Evolutionary conservation across 1,140 invertebrate species (phyloP).

Genomic region (Vanessa atalanta): DNA sequence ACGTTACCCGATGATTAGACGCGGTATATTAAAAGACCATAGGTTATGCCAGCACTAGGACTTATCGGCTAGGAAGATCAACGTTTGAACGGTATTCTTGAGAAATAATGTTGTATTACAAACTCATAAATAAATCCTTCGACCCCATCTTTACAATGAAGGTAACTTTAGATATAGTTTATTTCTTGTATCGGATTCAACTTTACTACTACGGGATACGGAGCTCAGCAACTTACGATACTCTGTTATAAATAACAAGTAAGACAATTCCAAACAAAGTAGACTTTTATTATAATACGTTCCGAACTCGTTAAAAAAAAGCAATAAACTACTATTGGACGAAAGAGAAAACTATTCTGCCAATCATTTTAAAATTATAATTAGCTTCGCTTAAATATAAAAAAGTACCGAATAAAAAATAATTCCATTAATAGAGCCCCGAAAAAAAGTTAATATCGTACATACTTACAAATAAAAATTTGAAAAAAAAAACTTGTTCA

Average conservation of each 20-base stretch:
- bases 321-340: not conserved
- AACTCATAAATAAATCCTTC: slow-evolving; percentile 44
- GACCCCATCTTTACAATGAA: slow-evolving; percentile 26
- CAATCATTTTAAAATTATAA: no score
- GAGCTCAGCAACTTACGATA: not conserved
- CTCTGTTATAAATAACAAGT: not conserved
- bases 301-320: not conserved
- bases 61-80: slow-evolving; percentile 46
- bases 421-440: no score
- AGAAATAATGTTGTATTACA: slow-evolving; percentile 48
- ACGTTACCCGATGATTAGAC: slow-evolving; percentile 43
- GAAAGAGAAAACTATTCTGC: no score
- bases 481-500: no score
- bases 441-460: no score
- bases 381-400: no score
- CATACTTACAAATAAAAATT: no score
- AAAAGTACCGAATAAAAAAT: no score
- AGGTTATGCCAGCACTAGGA: slow-evolving; percentile 52
- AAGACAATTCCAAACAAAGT: not conserved
- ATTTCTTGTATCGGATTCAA: slow-evolving; percentile 13
- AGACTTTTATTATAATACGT: not conserved
- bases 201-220: not conserved
- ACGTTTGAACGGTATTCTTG: slow-evolving; percentile 43
- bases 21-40: slow-evolving; percentile 50
- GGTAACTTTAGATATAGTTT: slow-evolving; percentile 33